Evolutionary conservation across 2,113 vertebrate genomes (phyloP), one percentile per base, ranked within the genome.

Genomic region (Protobothrops flavoviridis): DNA sequence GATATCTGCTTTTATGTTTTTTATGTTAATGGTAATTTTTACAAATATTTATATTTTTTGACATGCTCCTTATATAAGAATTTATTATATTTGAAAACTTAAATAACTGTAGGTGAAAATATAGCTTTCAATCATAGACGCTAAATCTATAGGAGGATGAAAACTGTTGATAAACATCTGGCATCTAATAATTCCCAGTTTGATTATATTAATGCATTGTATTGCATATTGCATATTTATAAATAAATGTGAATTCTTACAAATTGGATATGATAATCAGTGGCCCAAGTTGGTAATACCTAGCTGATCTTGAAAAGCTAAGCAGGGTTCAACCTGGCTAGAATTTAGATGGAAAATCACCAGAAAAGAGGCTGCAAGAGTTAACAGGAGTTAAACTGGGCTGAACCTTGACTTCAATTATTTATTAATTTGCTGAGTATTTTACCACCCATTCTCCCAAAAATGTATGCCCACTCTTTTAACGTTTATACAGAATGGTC

Each of bases 1-100:
- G 91, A 97, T 98, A 92, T 98, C 98, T 48, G 99, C 99, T 1
- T 99, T 99, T 96, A 98, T 99, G 97, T 99, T 99, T 95, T 97
- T 99, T 91, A 99, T 99, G 99, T 96, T 99, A 93, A 98, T 96
- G 97, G 99, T 99, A 97, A 97, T 95, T 17, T 92, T 95, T 93
- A 89, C 17, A 91, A 93, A 93, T 87, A 87, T 50, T 96, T 53
- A 85, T 93, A 89, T 48, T 48, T 59, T 91, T 74, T 85, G 87
- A 48, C 90, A 0, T 57, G 0, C n/a, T 87, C 5, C 10, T n/a
- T 9, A 61, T 52, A 26, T 85, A 50, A 12, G 57, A 53, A 88
- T 56, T 43, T 21, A 12, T 92, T 53, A 21, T 24, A 3, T 55
- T 81, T 56, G 24, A 87, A 88, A 43, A 26, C 3, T 43, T 55